Percentiles rank a stretch among this genome's conserved stretches.
These are phyloP conservation scores for Thereva nobilitata DNA, from an alignment of 2,888 invertebrate species.

Conservation along the genomic window DNA sequence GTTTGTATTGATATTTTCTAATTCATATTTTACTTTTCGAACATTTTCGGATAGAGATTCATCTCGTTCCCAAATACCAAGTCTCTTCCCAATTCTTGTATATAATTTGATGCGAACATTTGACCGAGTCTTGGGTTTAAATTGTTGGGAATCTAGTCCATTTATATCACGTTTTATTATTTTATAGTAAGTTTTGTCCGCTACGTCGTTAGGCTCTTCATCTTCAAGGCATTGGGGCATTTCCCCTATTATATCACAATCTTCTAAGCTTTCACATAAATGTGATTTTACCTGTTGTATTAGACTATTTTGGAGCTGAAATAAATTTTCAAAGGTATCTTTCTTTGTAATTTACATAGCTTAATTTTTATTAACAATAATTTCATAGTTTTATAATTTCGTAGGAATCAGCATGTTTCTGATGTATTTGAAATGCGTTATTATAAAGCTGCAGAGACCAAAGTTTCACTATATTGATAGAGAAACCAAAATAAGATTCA, in stretches of 20 bases:
- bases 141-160: conserved; percentile 2
- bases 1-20: conserved; percentile 43
- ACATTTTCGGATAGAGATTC: conserved; percentile 47
- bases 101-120: conserved; percentile 45
- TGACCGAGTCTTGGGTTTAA: conserved; percentile 36
- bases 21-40: conserved; percentile 43
- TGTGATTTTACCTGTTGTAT: conserved; percentile 43
- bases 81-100: conserved; percentile 45
- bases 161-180: conserved; percentile 42
- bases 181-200: conserved; percentile 41
- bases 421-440: no score
- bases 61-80: conserved; percentile 51
- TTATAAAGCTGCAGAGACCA: no score
- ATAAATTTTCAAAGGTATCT: conserved; percentile 3
- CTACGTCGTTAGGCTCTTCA: conserved; percentile 25
- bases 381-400: no score
- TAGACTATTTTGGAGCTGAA: conserved; percentile 38
- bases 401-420: no score
- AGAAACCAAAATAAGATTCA: no score
- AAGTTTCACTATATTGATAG: no score
- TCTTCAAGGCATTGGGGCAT: conserved; percentile 43
- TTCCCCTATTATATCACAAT: conserved; percentile 45
- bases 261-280: conserved; percentile 43
- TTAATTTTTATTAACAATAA: no score
- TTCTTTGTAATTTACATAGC: no score